Conservation (phyloP, 2,113 vertebrate genomes). For the Oreamnos americanus region DNA sequence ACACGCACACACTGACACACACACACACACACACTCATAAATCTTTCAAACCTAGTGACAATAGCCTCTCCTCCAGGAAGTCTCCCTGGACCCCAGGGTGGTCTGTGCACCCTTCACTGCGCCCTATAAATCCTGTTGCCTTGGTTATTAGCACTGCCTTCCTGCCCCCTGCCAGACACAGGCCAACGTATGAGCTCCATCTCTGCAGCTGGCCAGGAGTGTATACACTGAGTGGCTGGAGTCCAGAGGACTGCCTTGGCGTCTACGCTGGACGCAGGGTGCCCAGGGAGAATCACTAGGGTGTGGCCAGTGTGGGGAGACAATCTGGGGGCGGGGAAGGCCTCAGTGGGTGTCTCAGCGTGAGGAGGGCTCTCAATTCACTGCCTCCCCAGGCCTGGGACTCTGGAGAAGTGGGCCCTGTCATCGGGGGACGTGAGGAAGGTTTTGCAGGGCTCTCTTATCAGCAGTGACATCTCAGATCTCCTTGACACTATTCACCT, state of each 20-base stretch:
- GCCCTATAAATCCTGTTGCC: background rate
- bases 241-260: background rate
- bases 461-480: accelerated
- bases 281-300: background rate
- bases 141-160: background rate
- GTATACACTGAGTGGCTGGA: background rate
- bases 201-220: background rate
- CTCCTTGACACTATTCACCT: conserved; percentile 82
- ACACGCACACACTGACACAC: background rate
- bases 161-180: background rate
- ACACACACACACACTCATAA: background rate
- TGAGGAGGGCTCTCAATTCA: background rate
- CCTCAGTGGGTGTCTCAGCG: background rate
- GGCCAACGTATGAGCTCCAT: background rate
- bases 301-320: background rate
- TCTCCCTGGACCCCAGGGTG: background rate
- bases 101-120: background rate
- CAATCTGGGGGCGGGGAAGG: background rate
- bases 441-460: conserved; percentile 70
- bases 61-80: background rate
- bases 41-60: background rate
- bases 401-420: background rate
- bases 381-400: background rate
- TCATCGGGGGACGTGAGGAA: conserved; percentile 88
- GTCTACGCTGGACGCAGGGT: accelerated